These are phyloP conservation scores for Octonoba sinensis DNA, from an alignment of 2,888 invertebrate species.

Conservation along the genomic window DNA sequence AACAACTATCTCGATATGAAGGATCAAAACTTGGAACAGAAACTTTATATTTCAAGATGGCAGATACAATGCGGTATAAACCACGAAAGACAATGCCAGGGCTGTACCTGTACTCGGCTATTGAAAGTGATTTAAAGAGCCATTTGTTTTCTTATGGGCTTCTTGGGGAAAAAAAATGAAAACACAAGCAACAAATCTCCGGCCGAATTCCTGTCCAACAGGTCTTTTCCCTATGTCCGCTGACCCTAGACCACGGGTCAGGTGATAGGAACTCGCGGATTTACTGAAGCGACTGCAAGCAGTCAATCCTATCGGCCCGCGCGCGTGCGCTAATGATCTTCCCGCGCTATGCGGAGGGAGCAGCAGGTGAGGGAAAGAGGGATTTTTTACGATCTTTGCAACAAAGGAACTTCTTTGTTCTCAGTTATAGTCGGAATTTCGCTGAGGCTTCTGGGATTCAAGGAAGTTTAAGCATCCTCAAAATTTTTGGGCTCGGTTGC, in stretches of 20 bases:
- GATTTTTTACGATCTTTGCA: no score
- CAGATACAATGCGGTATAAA: constrained; percentile 14
- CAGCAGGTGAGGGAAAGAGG: constrained; percentile 9
- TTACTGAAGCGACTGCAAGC: no score
- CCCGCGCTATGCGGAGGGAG: constrained; percentile 8
- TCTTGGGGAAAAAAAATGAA: constrained; percentile 1
- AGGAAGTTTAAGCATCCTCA: no score
- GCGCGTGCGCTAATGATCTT: no score
- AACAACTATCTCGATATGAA: neutral
- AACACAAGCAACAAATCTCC: constrained; percentile 32
- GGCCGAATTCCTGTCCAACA: constrained; percentile 62
- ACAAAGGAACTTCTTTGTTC: no score
- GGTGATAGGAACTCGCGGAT: constrained; percentile 25
- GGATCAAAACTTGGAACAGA: constrained; percentile 14
- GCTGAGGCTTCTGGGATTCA: no score
- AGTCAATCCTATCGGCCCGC: no score
- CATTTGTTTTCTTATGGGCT: constrained; percentile 40
- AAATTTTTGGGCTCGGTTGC: no score
- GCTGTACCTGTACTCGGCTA: constrained; percentile 54
- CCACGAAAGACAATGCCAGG: constrained; percentile 27
- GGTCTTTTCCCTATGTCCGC: constrained; percentile 60
- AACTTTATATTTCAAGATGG: constrained; percentile 18
- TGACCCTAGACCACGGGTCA: constrained; percentile 53
- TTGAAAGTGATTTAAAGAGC: constrained; percentile 58
- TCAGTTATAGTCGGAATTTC: no score